A percentile compares a stretch with the other conserved stretches of the same genome.
These are phyloP conservation scores for Ectemnius lituratus DNA, from an alignment of 2,888 invertebrate genomes.

Conservation along the genomic window DNA sequence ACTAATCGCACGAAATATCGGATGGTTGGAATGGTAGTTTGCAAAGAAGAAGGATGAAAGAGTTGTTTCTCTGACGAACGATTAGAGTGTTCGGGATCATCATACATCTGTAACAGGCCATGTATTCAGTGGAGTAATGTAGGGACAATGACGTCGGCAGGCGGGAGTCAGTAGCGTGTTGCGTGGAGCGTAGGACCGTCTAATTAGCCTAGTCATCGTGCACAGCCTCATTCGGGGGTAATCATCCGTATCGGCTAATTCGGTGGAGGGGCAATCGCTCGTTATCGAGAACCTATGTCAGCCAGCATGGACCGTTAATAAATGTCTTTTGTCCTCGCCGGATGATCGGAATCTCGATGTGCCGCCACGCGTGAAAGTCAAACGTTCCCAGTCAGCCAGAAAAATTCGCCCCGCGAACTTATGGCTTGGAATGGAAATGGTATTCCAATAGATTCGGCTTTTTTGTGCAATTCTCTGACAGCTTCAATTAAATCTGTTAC, in stretches of 20 bases:
- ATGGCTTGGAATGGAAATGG: too few species aligned
- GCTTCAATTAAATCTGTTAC: too few species aligned
- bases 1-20: too few species aligned
- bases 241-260: constrained; percentile 52
- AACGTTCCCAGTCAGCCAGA: background rate
- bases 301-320: constrained; percentile 30
- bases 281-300: constrained; percentile 40
- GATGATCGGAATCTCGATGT: background rate
- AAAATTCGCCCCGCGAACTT: background rate
- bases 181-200: constrained; percentile 39
- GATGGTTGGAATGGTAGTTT: background rate
- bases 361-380: constrained; percentile 9
- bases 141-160: constrained; percentile 42
- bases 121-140: constrained; percentile 33
- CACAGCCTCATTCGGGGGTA: constrained; percentile 49
- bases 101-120: background rate
- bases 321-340: background rate
- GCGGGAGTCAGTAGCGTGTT: constrained; percentile 13
- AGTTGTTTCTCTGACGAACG: background rate
- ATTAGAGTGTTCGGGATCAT: background rate
- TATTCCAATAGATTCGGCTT: too few species aligned
- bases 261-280: constrained; percentile 41
- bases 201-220: constrained; percentile 54
- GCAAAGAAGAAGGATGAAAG: background rate
- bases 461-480: too few species aligned